Base-by-base conservation (phyloP, 2,797 vertebrate genomes). In the Chaenodraco wilsoni region DNA sequence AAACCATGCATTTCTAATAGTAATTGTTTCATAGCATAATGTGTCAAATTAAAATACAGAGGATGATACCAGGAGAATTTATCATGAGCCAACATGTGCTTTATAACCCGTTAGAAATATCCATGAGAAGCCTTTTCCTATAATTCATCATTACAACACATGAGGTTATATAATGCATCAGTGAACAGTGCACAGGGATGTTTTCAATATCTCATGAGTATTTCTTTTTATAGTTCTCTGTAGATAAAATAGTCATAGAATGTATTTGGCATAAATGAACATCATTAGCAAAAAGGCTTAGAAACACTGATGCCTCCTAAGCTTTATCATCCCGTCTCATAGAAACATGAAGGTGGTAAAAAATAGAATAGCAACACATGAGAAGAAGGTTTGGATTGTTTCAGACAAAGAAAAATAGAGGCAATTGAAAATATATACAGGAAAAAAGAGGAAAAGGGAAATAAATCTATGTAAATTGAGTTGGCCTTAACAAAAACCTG, bases 401-500 rank as follows among this genome's bases (percentile, higher is more conserved):
- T 63, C 51, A 72, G 72, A 61, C n/a, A 60, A 43, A 69, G 78
- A 64, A 61, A 27, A 66, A 55, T 10, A 50, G 12, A 63, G 41
- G 45, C 41, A 63, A 72, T 19, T 81, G 60, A 84, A 76, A 83
- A 76, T 46, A 65, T 43, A 55, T 75, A 58, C 27, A 74, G 48
- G 19, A 70, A 71, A 19, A 49, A 70, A 48, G 1, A 33, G 14
- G 12, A 62, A 51, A 64, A 69, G 40, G 9, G 1, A 58, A 74
- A 48, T 2, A 76, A 78, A 82, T 59, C 54, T 54, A 71, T 70
- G 72, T 58, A 81, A 79, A 85, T 64, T 11, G 58, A 75, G 49
- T 43, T 55, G 60, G 55, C 60, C 60, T 64, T 33, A 61, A 56
- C 50, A 64, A 79, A 78, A 84, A 78, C 60, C 66, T 63, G 62